Conservation (phyloP, 2,113 vertebrate species). For the Oriolus oriolus region DNA sequence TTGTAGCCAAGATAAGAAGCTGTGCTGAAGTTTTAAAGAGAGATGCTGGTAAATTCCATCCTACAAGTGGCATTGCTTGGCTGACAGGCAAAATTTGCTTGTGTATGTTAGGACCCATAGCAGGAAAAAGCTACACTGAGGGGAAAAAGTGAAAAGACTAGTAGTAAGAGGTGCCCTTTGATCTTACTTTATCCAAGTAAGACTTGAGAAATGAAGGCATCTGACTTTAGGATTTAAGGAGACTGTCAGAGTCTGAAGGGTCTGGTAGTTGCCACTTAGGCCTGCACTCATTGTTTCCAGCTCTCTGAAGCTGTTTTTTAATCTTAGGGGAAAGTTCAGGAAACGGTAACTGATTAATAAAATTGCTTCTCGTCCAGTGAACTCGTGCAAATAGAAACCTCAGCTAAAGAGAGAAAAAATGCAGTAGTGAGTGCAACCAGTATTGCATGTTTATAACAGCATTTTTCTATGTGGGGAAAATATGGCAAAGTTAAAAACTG, state of each 20-base stretch:
- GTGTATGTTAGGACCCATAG: background rate
- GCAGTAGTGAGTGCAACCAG: background rate
- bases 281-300: background rate
- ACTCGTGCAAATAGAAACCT: background rate
- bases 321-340: slow-evolving; percentile 46
- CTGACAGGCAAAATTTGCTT: background rate
- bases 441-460: background rate
- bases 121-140: background rate
- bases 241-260: background rate
- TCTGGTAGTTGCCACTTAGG: background rate
- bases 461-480: background rate
- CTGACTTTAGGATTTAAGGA: background rate
- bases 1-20: background rate
- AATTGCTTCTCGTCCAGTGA: background rate
- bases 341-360: slow-evolving; percentile 40
- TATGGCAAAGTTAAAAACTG: background rate
- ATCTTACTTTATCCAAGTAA: background rate
- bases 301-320: background rate
- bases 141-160: background rate
- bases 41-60: background rate
- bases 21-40: background rate
- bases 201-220: background rate
- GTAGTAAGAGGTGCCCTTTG: background rate
- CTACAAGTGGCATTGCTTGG: background rate
- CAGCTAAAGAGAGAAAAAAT: background rate